Evolutionary conservation across 2,797 vertebrate species (phyloP).

Genomic region (Aldrovandia affinis): DNA sequence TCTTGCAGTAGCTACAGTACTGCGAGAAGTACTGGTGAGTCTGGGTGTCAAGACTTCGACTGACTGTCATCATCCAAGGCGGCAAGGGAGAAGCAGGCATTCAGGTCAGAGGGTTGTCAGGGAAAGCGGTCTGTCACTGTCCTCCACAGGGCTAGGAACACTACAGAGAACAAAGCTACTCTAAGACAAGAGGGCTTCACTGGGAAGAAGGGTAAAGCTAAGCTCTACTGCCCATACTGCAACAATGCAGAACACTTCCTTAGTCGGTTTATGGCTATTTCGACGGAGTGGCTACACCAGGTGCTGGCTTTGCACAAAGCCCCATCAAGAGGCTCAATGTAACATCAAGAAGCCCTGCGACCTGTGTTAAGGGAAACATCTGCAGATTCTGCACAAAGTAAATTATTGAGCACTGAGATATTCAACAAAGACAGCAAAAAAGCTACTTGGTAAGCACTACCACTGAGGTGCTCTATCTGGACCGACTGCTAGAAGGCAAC

Average conservation of each 20-base stretch:
- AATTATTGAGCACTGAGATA: not conserved
- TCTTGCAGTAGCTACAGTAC: conserved; percentile 18
- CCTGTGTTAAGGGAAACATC: not conserved
- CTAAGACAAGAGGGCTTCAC: too few relatives aligned
- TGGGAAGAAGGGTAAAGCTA: not conserved
- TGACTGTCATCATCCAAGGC: not conserved
- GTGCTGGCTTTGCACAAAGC: not conserved
- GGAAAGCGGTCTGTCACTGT: not conserved
- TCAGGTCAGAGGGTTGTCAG: not conserved
- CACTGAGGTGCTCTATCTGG: not conserved
- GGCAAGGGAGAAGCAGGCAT: not conserved
- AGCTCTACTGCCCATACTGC: not conserved
- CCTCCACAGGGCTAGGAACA: not conserved
- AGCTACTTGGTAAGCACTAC: not conserved
- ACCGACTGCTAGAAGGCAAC: not conserved
- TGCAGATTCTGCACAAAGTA: not conserved
- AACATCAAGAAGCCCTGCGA: not conserved
- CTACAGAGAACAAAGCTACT: not conserved
- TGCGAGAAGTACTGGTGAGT: too few relatives aligned
- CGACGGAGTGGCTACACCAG: not conserved
- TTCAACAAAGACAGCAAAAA: not conserved
- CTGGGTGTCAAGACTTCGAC: not conserved
- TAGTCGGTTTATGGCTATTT: not conserved
- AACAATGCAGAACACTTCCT: not conserved
- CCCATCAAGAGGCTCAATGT: not conserved